These are phyloP conservation scores for Chaetorhynchus papuensis DNA, from an alignment of 2,113 vertebrate genomes.

Conservation along the genomic window DNA sequence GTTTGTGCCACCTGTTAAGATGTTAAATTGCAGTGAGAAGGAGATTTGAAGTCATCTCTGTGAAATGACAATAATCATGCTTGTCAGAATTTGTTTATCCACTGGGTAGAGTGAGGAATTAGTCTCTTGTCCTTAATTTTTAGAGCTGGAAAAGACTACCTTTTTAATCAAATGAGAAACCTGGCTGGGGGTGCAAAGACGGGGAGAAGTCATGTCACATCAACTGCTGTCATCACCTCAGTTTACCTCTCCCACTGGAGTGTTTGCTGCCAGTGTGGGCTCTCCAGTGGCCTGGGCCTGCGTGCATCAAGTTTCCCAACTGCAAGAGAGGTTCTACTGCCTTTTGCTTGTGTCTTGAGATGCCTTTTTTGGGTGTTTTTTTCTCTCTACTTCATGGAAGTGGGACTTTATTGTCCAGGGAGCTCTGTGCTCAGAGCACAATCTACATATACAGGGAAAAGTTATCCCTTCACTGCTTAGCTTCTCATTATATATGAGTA, in stretches of 20 bases:
- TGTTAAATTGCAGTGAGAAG: background rate
- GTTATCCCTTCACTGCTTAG: background rate
- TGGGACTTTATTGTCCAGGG: background rate
- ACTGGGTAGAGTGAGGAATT: background rate
- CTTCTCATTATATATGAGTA: background rate
- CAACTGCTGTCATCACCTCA: background rate
- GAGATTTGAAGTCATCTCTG: background rate
- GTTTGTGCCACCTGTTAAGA: background rate
- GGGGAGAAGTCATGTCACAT: background rate
- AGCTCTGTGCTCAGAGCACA: background rate
- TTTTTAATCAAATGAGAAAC: background rate
- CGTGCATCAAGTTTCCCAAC: background rate
- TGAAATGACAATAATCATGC: fast-evolving
- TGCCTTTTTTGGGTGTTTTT: fast-evolving
- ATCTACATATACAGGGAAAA: background rate
- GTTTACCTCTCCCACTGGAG: background rate
- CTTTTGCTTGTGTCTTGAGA: background rate
- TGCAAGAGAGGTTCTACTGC: background rate
- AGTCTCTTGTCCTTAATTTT: background rate
- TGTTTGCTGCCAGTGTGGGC: background rate
- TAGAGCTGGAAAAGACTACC: background rate
- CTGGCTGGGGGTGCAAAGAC: background rate
- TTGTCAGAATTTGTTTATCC: background rate
- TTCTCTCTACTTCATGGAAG: background rate
- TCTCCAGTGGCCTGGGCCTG: background rate